These are phyloP conservation scores for Pseudolycoriella hygida DNA, from an alignment of 2,888 invertebrate genomes.

Conservation along the genomic window DNA sequence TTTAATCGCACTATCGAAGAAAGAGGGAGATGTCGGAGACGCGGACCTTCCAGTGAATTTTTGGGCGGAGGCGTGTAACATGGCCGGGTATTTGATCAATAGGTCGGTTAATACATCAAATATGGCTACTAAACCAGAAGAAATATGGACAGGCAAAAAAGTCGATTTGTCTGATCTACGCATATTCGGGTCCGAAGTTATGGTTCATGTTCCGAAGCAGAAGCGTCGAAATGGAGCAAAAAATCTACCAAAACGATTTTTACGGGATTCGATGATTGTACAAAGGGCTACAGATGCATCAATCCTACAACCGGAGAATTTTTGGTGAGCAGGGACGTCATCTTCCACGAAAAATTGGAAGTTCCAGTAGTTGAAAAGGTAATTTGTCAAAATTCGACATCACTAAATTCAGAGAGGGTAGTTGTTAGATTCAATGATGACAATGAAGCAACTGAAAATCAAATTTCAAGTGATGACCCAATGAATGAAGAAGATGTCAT, in stretches of 20 bases:
- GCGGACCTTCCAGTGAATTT: conserved; percentile 12
- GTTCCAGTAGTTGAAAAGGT: too few species aligned
- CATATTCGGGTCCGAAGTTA: too few species aligned
- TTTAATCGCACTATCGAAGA: conserved; percentile 14
- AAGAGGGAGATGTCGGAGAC: conserved; percentile 14
- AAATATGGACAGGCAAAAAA: conserved; percentile 19
- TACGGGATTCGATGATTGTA: conserved; percentile 19
- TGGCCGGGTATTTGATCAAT: conserved; percentile 9
- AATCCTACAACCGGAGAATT: conserved; percentile 6
- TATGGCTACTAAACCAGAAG: conserved; percentile 17
- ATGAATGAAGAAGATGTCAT: too few species aligned
- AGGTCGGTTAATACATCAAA: conserved; percentile 1
- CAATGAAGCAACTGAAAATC: too few species aligned
- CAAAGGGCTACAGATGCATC: conserved; percentile 15
- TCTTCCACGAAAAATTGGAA: neutral
- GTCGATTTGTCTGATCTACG: conserved; percentile 17
- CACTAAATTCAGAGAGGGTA: too few species aligned
- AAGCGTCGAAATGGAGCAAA: conserved; percentile 17
- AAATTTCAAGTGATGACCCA: too few species aligned
- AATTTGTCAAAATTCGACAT: too few species aligned
- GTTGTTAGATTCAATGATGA: too few species aligned
- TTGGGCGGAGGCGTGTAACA: conserved; percentile 19
- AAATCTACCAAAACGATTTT: conserved; percentile 18
- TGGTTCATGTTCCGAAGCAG: conserved; percentile 19
- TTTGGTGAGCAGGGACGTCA: conserved; percentile 5